Evolutionary conservation across 2,113 vertebrate species (phyloP).

Genomic region (Xerus inauris): DNA sequence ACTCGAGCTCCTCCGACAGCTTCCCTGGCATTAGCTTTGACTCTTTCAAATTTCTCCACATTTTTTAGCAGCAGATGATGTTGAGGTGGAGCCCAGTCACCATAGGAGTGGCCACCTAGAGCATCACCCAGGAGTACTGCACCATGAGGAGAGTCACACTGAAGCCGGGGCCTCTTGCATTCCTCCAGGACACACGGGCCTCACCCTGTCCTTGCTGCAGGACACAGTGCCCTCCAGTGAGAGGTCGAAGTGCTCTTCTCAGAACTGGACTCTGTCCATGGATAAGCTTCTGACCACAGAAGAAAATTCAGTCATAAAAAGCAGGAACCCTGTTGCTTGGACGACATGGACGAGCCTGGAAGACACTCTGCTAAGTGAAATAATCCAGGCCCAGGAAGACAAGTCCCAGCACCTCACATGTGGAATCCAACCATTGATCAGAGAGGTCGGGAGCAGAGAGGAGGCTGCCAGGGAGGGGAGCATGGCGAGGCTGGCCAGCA

Average conservation of each 20-base stretch:
- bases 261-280: neutral
- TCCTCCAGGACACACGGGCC: neutral
- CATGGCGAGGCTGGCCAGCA: accelerated
- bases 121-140: neutral
- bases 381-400: neutral
- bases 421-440: neutral
- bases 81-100: no score
- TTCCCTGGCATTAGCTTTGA: neutral
- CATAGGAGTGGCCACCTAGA: neutral
- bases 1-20: neutral
- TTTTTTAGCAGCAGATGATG: neutral
- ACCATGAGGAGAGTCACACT: neutral
- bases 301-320: neutral
- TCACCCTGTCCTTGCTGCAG: neutral
- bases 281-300: neutral
- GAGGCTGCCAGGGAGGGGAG: neutral
- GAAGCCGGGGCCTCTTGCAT: neutral
- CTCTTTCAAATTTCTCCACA: neutral
- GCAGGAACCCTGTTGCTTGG: neutral
- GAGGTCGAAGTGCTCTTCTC: neutral
- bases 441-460: no score
- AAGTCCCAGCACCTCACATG: neutral
- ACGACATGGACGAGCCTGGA: no score
- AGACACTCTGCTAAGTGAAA: neutral
- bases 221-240: accelerated